Evolutionary conservation across 1,140 invertebrate genomes (phyloP).

Genomic region (Drosophila biarmipes): DNA sequence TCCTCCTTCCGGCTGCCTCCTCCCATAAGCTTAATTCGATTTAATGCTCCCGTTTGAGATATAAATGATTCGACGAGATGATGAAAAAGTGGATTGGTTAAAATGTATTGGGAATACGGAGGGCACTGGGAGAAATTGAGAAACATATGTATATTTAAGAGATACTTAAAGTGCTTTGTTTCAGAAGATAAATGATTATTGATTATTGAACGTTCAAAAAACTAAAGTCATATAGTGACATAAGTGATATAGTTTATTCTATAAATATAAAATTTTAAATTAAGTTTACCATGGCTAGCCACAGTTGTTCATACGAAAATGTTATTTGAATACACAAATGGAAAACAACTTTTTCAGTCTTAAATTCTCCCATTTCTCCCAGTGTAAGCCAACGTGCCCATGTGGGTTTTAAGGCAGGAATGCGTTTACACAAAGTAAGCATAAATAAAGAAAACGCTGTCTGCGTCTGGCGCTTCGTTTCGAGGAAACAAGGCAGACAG

Average conservation of each 20-base stretch:
- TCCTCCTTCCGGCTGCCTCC: conserved; percentile 50
- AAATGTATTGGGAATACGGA: conserved; percentile 79
- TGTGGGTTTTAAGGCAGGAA: conserved; percentile 54
- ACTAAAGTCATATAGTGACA: no score
- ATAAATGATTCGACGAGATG: conserved; percentile 84
- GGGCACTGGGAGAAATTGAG: not conserved
- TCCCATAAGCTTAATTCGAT: conserved; percentile 84
- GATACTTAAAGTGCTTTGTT: not conserved
- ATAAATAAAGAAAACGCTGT: conserved; percentile 76
- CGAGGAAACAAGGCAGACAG: conserved; percentile 55
- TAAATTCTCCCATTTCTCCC: not conserved
- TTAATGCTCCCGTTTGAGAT: conserved; percentile 84
- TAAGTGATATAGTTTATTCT: no score
- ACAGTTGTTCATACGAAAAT: no score
- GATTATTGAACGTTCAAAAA: no score
- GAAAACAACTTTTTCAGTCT: no score
- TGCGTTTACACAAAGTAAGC: conserved; percentile 82
- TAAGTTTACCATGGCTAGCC: no score
- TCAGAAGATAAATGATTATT: no score
- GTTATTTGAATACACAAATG: not conserved
- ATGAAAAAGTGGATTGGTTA: conserved; percentile 83
- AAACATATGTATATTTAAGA: no score
- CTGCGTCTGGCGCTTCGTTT: conserved; percentile 35
- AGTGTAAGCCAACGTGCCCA: conserved; percentile 11
- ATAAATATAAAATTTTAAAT: no score